A percentile compares a stretch with the other conserved stretches of the same genome.
These are phyloP conservation scores for Andricus quercusramuli DNA, from an alignment of 2,888 invertebrate genomes.

Conservation along the genomic window DNA sequence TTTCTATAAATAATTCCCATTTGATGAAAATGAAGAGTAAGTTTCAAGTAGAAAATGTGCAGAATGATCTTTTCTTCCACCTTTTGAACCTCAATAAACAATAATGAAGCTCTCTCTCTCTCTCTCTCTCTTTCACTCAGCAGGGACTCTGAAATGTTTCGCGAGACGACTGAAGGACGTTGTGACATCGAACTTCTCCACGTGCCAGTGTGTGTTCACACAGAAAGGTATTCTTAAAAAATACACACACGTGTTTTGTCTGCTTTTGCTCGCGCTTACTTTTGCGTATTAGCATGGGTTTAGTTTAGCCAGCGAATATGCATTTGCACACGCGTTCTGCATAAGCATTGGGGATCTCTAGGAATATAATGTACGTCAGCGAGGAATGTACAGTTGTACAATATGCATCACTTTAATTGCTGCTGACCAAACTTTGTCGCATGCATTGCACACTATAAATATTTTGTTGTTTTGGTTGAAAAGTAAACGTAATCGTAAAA, in stretches of 20 bases:
- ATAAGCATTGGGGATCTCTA: slow-evolving; percentile 1
- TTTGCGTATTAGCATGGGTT: slow-evolving; percentile 19
- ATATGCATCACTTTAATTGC: neutral
- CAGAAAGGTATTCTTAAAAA: neutral
- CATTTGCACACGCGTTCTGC: slow-evolving; percentile 8
- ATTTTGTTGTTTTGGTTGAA: no score
- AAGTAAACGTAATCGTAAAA: no score
- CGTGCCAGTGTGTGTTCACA: slow-evolving; percentile 11
- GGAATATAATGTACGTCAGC: neutral
- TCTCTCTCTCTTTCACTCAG: no score
- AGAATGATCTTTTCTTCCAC: neutral
- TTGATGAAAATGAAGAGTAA: neutral
- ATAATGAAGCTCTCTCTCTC: neutral
- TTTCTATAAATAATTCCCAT: no score
- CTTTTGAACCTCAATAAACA: neutral
- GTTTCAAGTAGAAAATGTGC: neutral
- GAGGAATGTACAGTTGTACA: no score
- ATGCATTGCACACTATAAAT: neutral
- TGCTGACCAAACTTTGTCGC: neutral
- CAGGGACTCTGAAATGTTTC: neutral
- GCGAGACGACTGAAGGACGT: slow-evolving; percentile 45
- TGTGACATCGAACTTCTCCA: slow-evolving; percentile 50
- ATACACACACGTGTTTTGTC: slow-evolving; percentile 34
- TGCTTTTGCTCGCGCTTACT: slow-evolving; percentile 25
- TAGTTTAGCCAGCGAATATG: slow-evolving; percentile 14